A percentile compares a stretch with the other conserved stretches of the same genome.
Conservation (phyloP, 2,888 invertebrate genomes). For the Agrochola lota region DNA sequence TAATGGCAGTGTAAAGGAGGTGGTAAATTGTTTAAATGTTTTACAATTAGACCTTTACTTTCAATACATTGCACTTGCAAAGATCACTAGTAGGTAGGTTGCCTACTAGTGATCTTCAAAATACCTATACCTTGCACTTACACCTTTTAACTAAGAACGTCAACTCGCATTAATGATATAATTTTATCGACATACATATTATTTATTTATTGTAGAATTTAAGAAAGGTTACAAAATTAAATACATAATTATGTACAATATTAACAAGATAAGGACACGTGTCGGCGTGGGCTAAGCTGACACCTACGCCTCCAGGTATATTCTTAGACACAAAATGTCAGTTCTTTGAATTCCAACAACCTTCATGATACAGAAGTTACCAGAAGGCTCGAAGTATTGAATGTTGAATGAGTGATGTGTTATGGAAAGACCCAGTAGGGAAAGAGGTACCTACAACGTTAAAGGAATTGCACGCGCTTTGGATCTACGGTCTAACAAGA, state of each 20-base stretch:
- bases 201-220: not conserved
- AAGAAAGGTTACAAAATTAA: not conserved
- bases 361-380: not conserved
- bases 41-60: not conserved
- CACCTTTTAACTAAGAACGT: not conserved
- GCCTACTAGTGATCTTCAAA: no score
- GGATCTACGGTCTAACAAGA: not conserved
- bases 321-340: not conserved
- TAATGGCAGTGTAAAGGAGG: not conserved
- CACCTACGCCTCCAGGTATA: not conserved
- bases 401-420: not conserved
- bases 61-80: not conserved
- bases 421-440: not conserved
- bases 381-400: not conserved
- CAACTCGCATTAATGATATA: not conserved
- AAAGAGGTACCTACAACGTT: not conserved
- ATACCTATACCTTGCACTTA: not conserved
- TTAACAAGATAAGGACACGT: not conserved
- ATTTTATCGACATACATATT: not conserved
- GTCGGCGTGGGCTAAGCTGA: constrained; percentile 7
- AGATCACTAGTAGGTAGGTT: no score
- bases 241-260: not conserved
- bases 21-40: not conserved
- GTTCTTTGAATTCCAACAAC: not conserved
- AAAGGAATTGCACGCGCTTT: not conserved